Evolutionary conservation across 1,140 invertebrate genomes (phyloP), one percentile per base, ranked within the genome.

Genomic region (Drosophila willistoni): DNA sequence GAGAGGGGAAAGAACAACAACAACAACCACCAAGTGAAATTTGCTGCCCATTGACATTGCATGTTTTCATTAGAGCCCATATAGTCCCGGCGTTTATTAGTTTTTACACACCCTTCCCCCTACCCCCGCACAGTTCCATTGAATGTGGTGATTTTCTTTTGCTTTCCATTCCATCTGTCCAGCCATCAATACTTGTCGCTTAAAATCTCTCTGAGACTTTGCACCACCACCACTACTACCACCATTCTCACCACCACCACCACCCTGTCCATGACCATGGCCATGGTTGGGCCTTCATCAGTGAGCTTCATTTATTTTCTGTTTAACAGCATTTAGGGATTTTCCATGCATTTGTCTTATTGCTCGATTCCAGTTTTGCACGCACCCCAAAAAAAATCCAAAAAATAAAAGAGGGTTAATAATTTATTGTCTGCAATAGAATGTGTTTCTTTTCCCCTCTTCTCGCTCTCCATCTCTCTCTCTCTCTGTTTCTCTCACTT

Each of bases 251-350:
- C 44, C 44, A 51, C 64, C 57, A 56, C 59, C 14, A 19, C 19
- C 19, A 22, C 19, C 19, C 19, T 22, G 19, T 22, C 19, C 19
- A 47, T 47, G 14, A 0, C 14, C 44, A 36, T 6, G 29, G 34
- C 44, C 44, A 51, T 51, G 17, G 9, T 12, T 3, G 22, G 44
- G 7, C 70, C 54, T 51, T 33, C 47, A 59, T 36, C 57, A 66
- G 68, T 71, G 76, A 84, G 73, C 56, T 89, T 89, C 84, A 89
- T 89, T 89, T 89, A 78, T 89, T 89, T 89, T 89, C 74, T 89
- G 84, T 89, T 89, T 89, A 89, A 89, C 84, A 89, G 74, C 85
- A 89, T 89, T 89, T 89, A 89, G 81, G 84, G 85, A 89, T 89
- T 89, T 78, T 89, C 67, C 80, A 72, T 70, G 81, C 79, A 87